These are phyloP conservation scores for Propithecus coquereli DNA, from an alignment of 2,113 vertebrate genomes.

Conservation along the genomic window DNA sequence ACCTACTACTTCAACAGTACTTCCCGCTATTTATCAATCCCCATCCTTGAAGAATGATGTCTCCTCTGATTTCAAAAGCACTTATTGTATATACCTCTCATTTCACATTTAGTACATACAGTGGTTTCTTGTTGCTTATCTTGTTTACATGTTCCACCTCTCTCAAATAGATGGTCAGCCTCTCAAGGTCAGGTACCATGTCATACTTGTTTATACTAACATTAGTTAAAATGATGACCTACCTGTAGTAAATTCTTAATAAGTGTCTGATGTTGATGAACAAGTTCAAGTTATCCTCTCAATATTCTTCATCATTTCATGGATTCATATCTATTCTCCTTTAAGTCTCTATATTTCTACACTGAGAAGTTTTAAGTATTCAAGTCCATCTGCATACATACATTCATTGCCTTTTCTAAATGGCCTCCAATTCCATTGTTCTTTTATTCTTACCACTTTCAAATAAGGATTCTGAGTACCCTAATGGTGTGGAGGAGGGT, in stretches of 20 bases:
- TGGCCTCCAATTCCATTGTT: neutral
- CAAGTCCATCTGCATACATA: neutral
- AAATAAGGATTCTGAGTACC: constrained; percentile 18
- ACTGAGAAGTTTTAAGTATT: constrained; percentile 20
- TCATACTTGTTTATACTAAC: neutral
- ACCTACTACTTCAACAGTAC: neutral
- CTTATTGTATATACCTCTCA: neutral
- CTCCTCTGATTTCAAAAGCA: constrained; percentile 29
- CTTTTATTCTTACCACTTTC: constrained; percentile 19
- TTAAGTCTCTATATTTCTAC: neutral
- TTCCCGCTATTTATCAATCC: neutral
- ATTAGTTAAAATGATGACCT: constrained; percentile 33
- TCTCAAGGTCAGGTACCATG: neutral
- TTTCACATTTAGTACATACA: neutral
- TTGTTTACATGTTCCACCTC: constrained; percentile 30
- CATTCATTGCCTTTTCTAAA: neutral
- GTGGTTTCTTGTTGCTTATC: neutral
- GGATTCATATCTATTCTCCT: neutral
- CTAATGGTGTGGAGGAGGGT: neutral
- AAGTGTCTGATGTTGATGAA: constrained; percentile 1
- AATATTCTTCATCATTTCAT: constrained; percentile 27
- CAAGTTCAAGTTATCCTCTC: neutral
- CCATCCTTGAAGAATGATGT: neutral
- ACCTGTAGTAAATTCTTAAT: neutral
- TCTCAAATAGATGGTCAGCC: constrained; percentile 13